These are phyloP conservation scores for Drosophila saltans DNA, from an alignment of 1,140 invertebrate genomes.

Conservation along the genomic window DNA sequence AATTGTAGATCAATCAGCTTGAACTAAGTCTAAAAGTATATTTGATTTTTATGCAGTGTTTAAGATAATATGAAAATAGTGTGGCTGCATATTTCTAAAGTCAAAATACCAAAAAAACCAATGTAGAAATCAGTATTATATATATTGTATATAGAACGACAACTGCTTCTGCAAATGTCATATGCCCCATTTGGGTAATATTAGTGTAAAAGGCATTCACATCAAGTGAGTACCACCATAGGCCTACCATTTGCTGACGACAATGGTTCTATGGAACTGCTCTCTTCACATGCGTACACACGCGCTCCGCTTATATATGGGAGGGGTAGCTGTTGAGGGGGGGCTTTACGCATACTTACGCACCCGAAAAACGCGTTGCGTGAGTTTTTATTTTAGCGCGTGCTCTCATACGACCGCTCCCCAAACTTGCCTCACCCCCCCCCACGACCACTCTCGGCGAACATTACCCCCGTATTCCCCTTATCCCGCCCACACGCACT, in stretches of 20 bases:
- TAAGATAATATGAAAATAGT: no score
- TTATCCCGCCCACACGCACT: not conserved
- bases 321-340: no score
- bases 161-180: not conserved
- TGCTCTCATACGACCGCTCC: slow-evolving; percentile 57
- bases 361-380: slow-evolving; percentile 57
- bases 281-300: slow-evolving; percentile 57
- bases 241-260: slow-evolving; percentile 48
- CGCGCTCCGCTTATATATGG: slow-evolving; percentile 26
- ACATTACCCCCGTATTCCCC: not conserved
- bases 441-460: not conserved
- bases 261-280: slow-evolving; percentile 43
- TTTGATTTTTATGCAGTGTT: no score
- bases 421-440: not conserved
- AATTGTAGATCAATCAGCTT: no score
- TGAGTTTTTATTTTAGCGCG: slow-evolving; percentile 73
- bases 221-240: slow-evolving; percentile 38
- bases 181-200: not conserved
- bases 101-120: no score
- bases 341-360: slow-evolving; percentile 26
- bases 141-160: no score
- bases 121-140: no score
- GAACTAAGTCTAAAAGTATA: no score
- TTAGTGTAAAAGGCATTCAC: slow-evolving; percentile 17
- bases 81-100: no score